These are phyloP conservation scores for Lathamus discolor DNA, from an alignment of 2,113 vertebrate species.

Conservation along the genomic window DNA sequence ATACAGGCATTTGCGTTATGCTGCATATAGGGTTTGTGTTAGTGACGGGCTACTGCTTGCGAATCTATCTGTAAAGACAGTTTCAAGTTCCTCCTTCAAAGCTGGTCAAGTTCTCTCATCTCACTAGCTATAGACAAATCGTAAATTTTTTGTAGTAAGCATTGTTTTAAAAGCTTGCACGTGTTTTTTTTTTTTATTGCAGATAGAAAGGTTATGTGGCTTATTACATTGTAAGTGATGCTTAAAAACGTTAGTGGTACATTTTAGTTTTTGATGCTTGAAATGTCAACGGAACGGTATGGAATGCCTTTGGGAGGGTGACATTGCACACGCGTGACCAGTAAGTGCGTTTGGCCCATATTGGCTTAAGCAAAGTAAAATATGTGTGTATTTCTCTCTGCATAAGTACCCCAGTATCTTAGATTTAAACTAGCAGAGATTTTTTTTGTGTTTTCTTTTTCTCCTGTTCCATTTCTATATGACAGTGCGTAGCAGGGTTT, in stretches of 20 bases:
- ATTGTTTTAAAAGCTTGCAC: neutral
- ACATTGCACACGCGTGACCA: fast-evolving
- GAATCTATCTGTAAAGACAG: fast-evolving
- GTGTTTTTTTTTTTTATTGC: too few species aligned
- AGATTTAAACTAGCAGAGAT: neutral
- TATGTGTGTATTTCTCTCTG: neutral
- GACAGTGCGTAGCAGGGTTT: neutral
- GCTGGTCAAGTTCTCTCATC: neutral
- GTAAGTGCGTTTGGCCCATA: neutral
- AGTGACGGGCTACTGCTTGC: too few species aligned
- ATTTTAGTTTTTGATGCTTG: neutral
- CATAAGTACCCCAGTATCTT: neutral
- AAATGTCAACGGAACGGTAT: neutral
- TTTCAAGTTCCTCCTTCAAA: neutral
- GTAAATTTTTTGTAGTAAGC: fast-evolving
- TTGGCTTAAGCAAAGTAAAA: neutral
- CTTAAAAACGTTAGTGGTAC: neutral
- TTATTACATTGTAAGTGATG: neutral
- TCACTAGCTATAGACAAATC: fast-evolving
- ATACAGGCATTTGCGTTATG: neutral
- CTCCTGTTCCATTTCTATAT: fast-evolving
- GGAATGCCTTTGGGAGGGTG: neutral
- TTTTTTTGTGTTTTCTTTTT: neutral
- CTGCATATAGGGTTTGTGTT: too few species aligned
- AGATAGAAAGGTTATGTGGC: neutral